These are phyloP conservation scores for Latrodectus elegans DNA, from an alignment of 2,888 invertebrate genomes.

Conservation along the genomic window DNA sequence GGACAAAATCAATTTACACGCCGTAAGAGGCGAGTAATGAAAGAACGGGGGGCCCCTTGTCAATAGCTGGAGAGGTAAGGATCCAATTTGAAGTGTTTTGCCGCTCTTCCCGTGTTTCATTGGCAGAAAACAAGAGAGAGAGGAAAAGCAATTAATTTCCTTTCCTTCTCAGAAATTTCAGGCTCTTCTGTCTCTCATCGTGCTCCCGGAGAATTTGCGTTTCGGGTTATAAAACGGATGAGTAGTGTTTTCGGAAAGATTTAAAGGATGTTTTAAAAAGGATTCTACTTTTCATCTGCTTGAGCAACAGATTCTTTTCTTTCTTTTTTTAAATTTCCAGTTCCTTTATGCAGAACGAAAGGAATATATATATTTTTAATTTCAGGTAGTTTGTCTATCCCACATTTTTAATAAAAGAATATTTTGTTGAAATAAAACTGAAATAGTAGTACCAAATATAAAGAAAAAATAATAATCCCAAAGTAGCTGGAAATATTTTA, in stretches of 20 bases:
- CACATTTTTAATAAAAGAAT: too few species aligned
- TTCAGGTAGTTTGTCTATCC: too few species aligned
- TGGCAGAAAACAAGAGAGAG: conserved; percentile 11
- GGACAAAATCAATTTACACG: conserved; percentile 65
- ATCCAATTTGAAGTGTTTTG: conserved; percentile 50
- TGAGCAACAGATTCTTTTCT: background rate
- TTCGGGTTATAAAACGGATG: background rate
- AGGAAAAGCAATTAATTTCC: conserved; percentile 51
- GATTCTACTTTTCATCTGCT: background rate
- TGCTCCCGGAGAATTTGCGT: background rate
- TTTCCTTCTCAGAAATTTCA: conserved; percentile 2
- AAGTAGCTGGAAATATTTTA: too few species aligned
- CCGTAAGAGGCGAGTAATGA: conserved; percentile 49
- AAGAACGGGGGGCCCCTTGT: conserved; percentile 30
- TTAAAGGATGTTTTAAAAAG: background rate
- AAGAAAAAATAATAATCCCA: too few species aligned
- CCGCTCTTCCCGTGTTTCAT: background rate
- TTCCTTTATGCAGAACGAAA: background rate
- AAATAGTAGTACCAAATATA: too few species aligned
- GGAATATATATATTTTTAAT: background rate
- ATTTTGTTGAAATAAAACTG: too few species aligned
- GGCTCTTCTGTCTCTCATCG: background rate
- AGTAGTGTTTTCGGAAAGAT: background rate
- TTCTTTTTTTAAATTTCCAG: background rate
- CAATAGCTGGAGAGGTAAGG: background rate